Conservation (phyloP, 2,113 vertebrate genomes). For the Catharus bicknelli region DNA sequence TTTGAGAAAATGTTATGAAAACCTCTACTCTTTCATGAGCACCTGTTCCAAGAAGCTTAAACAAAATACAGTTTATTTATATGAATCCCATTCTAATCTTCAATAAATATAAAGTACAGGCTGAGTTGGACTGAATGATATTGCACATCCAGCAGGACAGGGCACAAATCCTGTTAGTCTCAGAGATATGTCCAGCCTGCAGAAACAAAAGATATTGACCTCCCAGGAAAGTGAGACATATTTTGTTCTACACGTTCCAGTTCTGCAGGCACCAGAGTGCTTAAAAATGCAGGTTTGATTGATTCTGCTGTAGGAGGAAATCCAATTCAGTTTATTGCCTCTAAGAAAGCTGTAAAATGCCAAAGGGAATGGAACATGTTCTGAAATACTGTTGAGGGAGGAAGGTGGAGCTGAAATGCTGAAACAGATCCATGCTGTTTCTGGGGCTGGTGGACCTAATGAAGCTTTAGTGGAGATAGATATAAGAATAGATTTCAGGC, state of each 20-base stretch:
- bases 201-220: background rate
- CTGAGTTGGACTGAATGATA: background rate
- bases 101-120: background rate
- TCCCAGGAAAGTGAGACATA: background rate
- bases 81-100: background rate
- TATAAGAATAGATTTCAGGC: background rate
- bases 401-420: background rate
- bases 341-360: background rate
- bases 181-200: background rate
- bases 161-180: background rate
- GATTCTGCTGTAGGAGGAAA: background rate
- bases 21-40: slow-evolving; percentile 33
- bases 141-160: background rate
- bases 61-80: slow-evolving; percentile 45
- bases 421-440: background rate
- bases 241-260: background rate
- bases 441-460: background rate
- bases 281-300: background rate
- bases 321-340: background rate
- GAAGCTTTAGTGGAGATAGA: background rate
- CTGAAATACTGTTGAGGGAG: background rate
- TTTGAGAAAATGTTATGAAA: slow-evolving; percentile 65
- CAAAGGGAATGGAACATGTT: background rate
- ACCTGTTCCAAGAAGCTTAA: slow-evolving; percentile 33
- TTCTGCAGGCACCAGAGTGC: background rate